Base-by-base conservation (phyloP, 2,113 vertebrate species). In the Chinchilla lanigera region DNA sequence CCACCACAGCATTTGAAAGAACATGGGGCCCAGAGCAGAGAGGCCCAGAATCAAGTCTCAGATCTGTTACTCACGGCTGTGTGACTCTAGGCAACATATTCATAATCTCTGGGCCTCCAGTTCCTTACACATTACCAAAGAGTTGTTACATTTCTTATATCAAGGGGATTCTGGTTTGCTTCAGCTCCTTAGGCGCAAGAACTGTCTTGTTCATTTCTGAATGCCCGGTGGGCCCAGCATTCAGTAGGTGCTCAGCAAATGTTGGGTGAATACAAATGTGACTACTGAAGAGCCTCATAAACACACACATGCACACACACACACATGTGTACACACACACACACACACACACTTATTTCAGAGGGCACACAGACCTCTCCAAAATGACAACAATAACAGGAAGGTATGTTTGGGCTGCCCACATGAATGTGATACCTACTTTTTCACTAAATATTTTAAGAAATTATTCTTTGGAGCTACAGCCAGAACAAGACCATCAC, bases 391-490 rank as follows among this genome's bases (percentile, higher is more conserved):
- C 73, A 83, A 60, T 4, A 78, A 60, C 89, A 96, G 52, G 24
- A 89, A 82, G 14, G 0, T 60, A 71, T 86, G 54, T 78, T 89
- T 83, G 5, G 7, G 60, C 54, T 50, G 5, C 9, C 44, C 41
- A 61, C 63, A 50, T 19, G 38, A 88, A 92, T n/a, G 65, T 83
- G 47, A 65, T 24, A 52, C 9, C 50, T 84, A 12, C 28, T 54
- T 77, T 86, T 93, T 89, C 38, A 54, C 38, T 69, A 95, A 67
- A 82, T 71, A 94, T 33, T 95, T 97, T 91, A 89, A 83, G 58
- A 95, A 95, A 69, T 30, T 61, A 17, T 75, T 89, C 26, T 92
- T 95, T 88, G 35, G 35, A 75, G 63, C 17, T 78, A 75, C 28
- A 90, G 81, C 7, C 9, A 69, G 35, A 81, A 47, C 52, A 88